A percentile compares a stretch with the other conserved stretches of the same genome.
Conservation (phyloP, 1,140 invertebrate genomes). For the Heliothis virescens region DNA sequence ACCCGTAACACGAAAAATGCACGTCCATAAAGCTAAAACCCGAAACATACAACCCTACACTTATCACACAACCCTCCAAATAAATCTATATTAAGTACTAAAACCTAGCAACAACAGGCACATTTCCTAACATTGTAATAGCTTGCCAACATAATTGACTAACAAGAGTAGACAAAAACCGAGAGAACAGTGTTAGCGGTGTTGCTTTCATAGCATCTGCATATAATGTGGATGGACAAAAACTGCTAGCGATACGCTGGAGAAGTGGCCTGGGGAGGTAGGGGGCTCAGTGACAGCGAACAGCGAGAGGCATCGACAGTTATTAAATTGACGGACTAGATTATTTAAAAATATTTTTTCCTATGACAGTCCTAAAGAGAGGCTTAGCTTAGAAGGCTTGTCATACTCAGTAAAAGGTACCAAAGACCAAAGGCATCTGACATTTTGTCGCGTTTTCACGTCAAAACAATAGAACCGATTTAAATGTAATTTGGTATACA, state of each 20-base stretch:
- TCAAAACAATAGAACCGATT: too few species aligned
- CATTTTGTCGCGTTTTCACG: too few species aligned
- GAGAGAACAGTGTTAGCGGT: conserved; percentile 48
- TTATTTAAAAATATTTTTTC: too few species aligned
- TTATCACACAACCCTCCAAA: background rate
- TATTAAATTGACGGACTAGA: too few species aligned
- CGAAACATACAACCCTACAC: background rate
- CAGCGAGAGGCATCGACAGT: background rate
- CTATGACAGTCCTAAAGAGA: too few species aligned
- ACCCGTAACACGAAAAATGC: too few species aligned
- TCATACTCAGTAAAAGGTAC: too few species aligned
- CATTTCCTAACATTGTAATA: conserved; percentile 29
- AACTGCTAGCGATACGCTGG: conserved; percentile 32
- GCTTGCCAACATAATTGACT: conserved; percentile 32
- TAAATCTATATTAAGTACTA: background rate
- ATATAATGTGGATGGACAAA: conserved; percentile 52
- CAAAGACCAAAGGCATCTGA: too few species aligned
- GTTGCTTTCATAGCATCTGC: conserved; percentile 59
- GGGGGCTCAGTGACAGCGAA: background rate
- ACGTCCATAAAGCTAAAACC: too few species aligned
- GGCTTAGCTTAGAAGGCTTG: too few species aligned
- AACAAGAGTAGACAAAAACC: conserved; percentile 46
- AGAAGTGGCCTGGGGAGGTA: background rate
- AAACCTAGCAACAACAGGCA: background rate
- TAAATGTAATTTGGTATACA: too few species aligned